Evolutionary conservation across 2,888 invertebrate species (phyloP).

Genomic region (Cactoblastis cactorum): DNA sequence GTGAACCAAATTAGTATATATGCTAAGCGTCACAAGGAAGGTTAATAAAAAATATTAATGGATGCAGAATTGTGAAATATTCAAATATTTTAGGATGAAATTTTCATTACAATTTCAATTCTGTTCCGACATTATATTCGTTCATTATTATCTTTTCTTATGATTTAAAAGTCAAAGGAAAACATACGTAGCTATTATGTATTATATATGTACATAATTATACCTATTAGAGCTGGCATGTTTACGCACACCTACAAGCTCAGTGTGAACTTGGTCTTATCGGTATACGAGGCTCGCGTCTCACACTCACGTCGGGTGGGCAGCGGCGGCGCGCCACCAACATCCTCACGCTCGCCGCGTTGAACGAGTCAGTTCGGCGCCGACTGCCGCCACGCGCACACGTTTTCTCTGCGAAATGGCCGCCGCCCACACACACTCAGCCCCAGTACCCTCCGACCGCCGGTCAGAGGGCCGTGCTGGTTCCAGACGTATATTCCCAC

Average conservation of each 20-base stretch:
- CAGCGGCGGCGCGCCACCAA: slow-evolving; percentile 76
- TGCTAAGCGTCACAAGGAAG: too few species aligned
- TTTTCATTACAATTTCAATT: too few species aligned
- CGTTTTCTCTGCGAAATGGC: slow-evolving; percentile 59
- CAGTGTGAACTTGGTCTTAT: slow-evolving; percentile 40
- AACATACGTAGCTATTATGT: too few species aligned
- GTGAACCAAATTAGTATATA: too few species aligned
- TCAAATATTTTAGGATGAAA: too few species aligned
- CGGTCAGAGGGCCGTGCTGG: slow-evolving; percentile 83
- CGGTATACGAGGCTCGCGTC: slow-evolving; percentile 68
- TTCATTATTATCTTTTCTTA: too few species aligned
- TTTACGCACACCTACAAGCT: background rate
- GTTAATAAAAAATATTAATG: too few species aligned
- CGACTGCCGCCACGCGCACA: slow-evolving; percentile 70
- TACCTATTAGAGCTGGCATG: too few species aligned
- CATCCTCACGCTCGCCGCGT: slow-evolving; percentile 55
- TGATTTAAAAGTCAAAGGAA: too few species aligned
- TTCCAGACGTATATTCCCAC: slow-evolving; percentile 92
- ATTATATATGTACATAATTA: too few species aligned
- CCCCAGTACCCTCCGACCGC: slow-evolving; percentile 70
- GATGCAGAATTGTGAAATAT: too few species aligned
- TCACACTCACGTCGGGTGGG: slow-evolving; percentile 70
- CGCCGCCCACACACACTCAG: slow-evolving; percentile 70
- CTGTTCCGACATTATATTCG: too few species aligned
- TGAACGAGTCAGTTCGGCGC: slow-evolving; percentile 74